These are phyloP conservation scores for Shargacucullia verbasci DNA, from an alignment of 2,888 invertebrate species.

Conservation along the genomic window DNA sequence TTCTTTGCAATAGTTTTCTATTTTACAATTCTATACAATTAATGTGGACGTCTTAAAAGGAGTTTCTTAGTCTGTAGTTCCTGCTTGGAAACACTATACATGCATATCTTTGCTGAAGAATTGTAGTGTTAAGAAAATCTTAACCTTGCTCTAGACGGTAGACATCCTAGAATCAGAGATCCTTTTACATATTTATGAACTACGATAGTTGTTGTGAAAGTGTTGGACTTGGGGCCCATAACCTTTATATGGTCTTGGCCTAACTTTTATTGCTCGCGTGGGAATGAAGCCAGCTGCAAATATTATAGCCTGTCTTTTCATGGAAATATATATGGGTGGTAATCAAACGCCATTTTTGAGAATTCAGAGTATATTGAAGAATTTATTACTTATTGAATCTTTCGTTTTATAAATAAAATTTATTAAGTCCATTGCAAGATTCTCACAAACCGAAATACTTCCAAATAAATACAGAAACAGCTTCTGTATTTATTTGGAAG, in stretches of 20 bases:
- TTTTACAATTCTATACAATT: too few species aligned
- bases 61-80: too few species aligned
- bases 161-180: not conserved
- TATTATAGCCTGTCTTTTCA: not conserved
- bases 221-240: slow-evolving; percentile 1
- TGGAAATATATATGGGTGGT: not conserved
- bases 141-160: not conserved
- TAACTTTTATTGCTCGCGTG: slow-evolving; percentile 22
- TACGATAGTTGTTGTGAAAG: slow-evolving; percentile 17
- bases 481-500: too few species aligned
- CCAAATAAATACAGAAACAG: too few species aligned
- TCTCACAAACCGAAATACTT: too few species aligned
- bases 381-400: too few species aligned
- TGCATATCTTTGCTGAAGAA: not conserved
- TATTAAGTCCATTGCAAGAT: too few species aligned
- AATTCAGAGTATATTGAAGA: too few species aligned
- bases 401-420: too few species aligned
- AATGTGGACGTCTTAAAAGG: too few species aligned
- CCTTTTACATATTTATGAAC: slow-evolving; percentile 20
- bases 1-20: too few species aligned
- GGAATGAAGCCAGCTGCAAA: slow-evolving; percentile 14
- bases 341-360: not conserved
- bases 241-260: slow-evolving; percentile 10
- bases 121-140: not conserved
- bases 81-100: not conserved